Evolutionary conservation across 37 sponge, comb jelly and placozoan genomes (phyloP), one percentile per base, ranked within the genome.

Genomic region (Spongilla lacustris): DNA sequence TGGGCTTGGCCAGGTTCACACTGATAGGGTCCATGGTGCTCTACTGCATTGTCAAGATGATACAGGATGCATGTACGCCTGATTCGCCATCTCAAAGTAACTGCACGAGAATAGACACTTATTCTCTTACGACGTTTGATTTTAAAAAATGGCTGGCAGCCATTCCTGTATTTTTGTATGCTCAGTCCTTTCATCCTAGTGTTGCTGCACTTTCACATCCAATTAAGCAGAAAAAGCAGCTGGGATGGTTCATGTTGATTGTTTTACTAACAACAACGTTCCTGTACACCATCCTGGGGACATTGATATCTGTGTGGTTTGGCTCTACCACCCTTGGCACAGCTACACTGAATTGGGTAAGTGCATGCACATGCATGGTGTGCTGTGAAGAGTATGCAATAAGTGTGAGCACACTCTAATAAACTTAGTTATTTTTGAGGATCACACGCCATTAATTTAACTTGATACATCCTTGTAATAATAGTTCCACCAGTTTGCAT

Each of bases 141-240:
- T n/a, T 66, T 5, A 75, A 31, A 33, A 67, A 85, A 35, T 97
- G 93, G 93, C 21, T 95, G 48, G 74, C 77, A 11, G 84, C 90
- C 2, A 85, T 92, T 22, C 95, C 97, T 8, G 87, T 97, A 23
- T 85, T 87, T n/a, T 75, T 88, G 46, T 97, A 92, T 68, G 93
- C 97, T 46, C 46, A 46, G 46, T 4, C 46, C 4, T 4, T 58
- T 8, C 58, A 58, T 17, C 58, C 58, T 13, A 58, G 58, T 14
- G 19, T 14, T 27, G 87, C 91, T 19, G 31, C 91, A 9, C 74
- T 93, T 0, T 73, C 82, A 29, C 83, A 91, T 67, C 91, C 90
- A 22, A 74, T 90, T 19, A 67, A 25, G 35, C 27, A 69, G 6
- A 93, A 93, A 81, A 75, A 67, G 37, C 78, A 69, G 26, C 73